Evolutionary conservation across 2,797 vertebrate genomes (phyloP), one percentile per base, ranked within the genome.

Genomic region (Ciconia nigra): DNA sequence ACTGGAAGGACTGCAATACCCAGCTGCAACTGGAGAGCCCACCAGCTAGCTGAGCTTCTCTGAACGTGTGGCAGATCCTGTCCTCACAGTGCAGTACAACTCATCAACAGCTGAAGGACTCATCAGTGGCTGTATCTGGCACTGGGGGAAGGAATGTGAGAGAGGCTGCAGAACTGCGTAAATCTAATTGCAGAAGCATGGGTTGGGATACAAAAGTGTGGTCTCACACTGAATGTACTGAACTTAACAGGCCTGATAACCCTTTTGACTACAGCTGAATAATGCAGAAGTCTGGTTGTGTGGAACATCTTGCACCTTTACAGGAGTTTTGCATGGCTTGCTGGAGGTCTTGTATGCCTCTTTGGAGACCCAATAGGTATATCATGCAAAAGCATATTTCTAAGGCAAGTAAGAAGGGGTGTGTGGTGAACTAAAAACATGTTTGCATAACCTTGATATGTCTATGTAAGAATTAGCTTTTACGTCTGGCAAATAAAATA

Each of bases 401-500:
- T 84, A 39, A 78, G 85, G 49, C 83, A 73, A 70, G 69, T 84
- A n/a, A 89, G 91, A 95, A 89, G 91, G 95, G 61, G 51, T 77
- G 35, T 69, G 24, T 10, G 6, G 63, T 88, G 77, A 93, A 25
- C 73, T 90, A 49, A 80, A 96, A 93, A 26, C 26, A 5, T 83
- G 59, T 96, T 97, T 95, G 72, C 22, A 51, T 94, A 96, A 95
- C 93, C 92, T 97, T 97, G 84, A 28, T 87, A 47, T 77, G 61
- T 70, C 89, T 92, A 1, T 72, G 72, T 89, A 93, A 93, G 94
- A 96, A 96, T 94, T 95, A 96, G 92, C 90, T 91, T 81, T 91
- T 89, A 84, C 91, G 87, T 97, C 90, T 96, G 95, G 87, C 85
- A 90, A 96, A 96, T 90, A 94, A 97, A 96, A 91, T 72, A 44